Conservation (phyloP, 2,797 vertebrate genomes). For the Crocodylus rhombifer region DNA sequence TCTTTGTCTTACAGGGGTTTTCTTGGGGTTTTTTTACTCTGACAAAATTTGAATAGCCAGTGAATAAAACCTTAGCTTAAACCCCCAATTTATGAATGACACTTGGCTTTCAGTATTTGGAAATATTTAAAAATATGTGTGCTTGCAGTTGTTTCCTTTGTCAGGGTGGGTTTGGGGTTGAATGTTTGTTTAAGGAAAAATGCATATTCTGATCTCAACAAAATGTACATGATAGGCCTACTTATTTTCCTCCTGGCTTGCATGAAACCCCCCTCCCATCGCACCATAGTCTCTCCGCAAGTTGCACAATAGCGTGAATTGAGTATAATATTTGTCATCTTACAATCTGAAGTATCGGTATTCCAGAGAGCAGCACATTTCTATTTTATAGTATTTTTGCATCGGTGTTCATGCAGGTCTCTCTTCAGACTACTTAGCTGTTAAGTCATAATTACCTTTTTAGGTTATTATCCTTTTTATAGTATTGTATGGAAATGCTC, state of each 20-base stretch:
- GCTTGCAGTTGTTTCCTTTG: neutral
- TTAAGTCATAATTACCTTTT: conserved; percentile 63
- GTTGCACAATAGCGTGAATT: neutral
- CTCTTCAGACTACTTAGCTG: neutral
- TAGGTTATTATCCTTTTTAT: conserved; percentile 59
- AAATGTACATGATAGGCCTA: neutral
- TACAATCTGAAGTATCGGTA: neutral
- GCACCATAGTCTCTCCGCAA: neutral
- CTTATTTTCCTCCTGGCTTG: neutral
- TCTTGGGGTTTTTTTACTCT: no score
- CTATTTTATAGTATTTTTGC: neutral
- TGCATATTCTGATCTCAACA: neutral
- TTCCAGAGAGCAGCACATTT: neutral
- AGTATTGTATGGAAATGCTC: conserved; percentile 48
- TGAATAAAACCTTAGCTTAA: neutral
- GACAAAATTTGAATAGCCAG: accelerated
- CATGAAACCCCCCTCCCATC: neutral
- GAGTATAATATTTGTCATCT: neutral
- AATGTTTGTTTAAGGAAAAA: neutral
- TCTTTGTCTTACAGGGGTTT: neutral
- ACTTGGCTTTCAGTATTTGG: neutral
- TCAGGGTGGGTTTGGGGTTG: neutral
- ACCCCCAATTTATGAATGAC: neutral
- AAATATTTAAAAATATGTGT: neutral
- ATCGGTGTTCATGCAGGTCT: neutral